Evolutionary conservation across 2,888 invertebrate genomes (phyloP).

Genomic region (Coleophora deauratella): DNA sequence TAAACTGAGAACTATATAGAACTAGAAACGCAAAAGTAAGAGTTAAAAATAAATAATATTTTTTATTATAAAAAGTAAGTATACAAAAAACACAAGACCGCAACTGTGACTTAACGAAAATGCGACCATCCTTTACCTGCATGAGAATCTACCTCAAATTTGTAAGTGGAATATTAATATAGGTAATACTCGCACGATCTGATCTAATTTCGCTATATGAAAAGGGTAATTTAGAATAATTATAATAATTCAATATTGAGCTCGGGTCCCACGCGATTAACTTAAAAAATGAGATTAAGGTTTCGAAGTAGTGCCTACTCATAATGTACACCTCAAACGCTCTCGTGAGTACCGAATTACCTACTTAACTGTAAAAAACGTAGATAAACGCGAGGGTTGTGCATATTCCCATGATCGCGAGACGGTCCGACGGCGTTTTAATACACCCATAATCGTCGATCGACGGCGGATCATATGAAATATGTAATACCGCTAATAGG

Average conservation of each 20-base stretch:
- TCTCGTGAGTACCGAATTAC: conserved; percentile 59
- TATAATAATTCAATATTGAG: not conserved
- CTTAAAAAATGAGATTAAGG: conserved; percentile 21
- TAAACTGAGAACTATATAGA: too few species aligned
- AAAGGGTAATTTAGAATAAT: not conserved
- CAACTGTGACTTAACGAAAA: too few species aligned
- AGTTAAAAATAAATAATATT: too few species aligned
- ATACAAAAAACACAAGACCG: too few species aligned
- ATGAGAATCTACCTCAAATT: too few species aligned
- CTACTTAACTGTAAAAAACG: conserved; percentile 66
- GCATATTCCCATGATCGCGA: conserved; percentile 65
- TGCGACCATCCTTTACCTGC: too few species aligned
- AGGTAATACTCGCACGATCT: not conserved
- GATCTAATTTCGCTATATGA: too few species aligned
- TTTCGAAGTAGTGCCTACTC: conserved; percentile 39
- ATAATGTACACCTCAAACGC: conserved; percentile 46
- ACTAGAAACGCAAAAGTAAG: too few species aligned
- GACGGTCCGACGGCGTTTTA: conserved; percentile 60
- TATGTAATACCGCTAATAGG: conserved; percentile 70
- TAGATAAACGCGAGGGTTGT: conserved; percentile 49
- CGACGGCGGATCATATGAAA: conserved; percentile 63
- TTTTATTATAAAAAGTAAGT: too few species aligned
- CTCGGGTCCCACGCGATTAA: not conserved
- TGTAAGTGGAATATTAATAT: not conserved
- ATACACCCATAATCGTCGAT: conserved; percentile 65